phyloP scores from a whole-genome alignment of 2,888 invertebrate genomes.

The Mongoloraphidia duomilia region DNA sequence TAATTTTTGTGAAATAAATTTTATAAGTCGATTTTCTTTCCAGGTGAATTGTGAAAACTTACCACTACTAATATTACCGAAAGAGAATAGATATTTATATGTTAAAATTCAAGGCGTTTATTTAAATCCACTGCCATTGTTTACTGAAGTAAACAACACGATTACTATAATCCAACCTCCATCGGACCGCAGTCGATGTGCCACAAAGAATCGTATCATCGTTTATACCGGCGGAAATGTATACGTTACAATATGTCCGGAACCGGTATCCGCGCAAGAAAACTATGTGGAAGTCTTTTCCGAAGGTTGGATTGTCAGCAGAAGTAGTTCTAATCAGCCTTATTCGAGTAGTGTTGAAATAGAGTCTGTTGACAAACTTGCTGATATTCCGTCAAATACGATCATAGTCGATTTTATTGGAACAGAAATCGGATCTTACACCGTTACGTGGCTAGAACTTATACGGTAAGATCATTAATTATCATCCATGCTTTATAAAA shows the following conservation, averaged over 20 bases:
- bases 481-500: too few species aligned
- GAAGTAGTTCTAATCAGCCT: constrained; percentile 22
- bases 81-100: constrained; percentile 61
- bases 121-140: constrained; percentile 14
- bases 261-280: constrained; percentile 36
- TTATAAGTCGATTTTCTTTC: constrained; percentile 17
- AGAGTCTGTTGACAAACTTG: constrained; percentile 40
- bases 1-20: not conserved
- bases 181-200: constrained; percentile 37
- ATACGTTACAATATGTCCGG: constrained; percentile 44
- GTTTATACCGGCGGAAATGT: constrained; percentile 55
- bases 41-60: constrained; percentile 67
- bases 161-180: constrained; percentile 14
- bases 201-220: constrained; percentile 63
- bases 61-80: constrained; percentile 69
- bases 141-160: constrained; percentile 1
- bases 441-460: constrained; percentile 72
- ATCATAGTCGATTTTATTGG: constrained; percentile 69
- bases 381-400: constrained; percentile 47
- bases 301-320: constrained; percentile 54
- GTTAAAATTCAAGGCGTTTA: constrained; percentile 58
- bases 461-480: constrained; percentile 32
- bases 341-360: constrained; percentile 27
- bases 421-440: constrained; percentile 57
- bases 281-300: constrained; percentile 70